A percentile compares a stretch with the other conserved stretches of the same genome.
phyloP scores from a whole-genome alignment of 2,113 vertebrate species.

The Thalassarche chlororhynchos region DNA sequence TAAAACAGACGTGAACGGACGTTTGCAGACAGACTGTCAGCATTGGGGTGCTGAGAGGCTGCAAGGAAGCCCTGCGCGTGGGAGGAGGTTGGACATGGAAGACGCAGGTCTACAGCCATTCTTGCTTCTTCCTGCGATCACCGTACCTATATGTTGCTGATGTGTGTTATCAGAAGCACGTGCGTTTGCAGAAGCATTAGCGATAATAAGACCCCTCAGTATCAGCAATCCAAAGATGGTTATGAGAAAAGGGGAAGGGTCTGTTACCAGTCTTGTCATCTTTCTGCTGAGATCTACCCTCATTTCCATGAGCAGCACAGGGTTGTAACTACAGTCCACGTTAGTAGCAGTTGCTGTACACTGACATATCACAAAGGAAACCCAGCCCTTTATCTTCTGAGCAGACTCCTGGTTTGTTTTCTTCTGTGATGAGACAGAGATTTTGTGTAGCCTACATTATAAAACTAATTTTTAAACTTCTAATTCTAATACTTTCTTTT shows the following conservation, averaged over 20 bases:
- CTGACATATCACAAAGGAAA: not conserved
- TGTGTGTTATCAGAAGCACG: fast-evolving
- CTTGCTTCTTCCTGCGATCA: not conserved
- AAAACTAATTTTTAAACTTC: not conserved
- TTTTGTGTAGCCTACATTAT: not conserved
- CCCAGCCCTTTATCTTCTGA: not conserved
- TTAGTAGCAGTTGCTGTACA: not conserved
- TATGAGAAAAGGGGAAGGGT: not conserved
- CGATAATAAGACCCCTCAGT: not conserved
- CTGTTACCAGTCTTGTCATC: not conserved
- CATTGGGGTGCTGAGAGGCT: not conserved
- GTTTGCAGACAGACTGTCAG: not conserved
- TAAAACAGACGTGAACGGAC: fast-evolving
- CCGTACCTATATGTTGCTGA: not conserved
- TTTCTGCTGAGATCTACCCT: not conserved
- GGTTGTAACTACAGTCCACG: not conserved
- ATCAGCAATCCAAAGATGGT: not conserved
- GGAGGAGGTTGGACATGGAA: not conserved
- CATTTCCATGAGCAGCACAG: not conserved
- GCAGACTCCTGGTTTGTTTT: not conserved
- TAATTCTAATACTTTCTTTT: not conserved
- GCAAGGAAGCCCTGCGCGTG: fast-evolving
- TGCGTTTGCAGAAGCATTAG: not conserved
- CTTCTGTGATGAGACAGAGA: not conserved
- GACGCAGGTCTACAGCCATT: not conserved